A percentile compares a stretch with the other conserved stretches of the same genome.
Conservation (phyloP, 2,888 invertebrate species). For the Dolichopus griseipennis region DNA sequence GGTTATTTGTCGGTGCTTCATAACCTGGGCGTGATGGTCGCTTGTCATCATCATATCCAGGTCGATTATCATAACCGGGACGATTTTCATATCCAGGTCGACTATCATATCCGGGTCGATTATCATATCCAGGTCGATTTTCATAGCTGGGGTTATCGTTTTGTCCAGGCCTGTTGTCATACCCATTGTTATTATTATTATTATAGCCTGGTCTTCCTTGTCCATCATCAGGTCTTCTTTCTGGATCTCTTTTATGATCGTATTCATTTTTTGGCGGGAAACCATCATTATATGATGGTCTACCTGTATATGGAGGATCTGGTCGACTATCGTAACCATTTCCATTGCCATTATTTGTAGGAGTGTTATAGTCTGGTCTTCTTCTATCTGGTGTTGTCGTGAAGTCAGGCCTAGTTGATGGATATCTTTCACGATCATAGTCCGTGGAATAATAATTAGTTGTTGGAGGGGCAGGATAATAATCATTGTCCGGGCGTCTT, state of each 20-base stretch:
- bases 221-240: conserved; percentile 20
- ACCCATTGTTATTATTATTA: not conserved
- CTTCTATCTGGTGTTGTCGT: not conserved
- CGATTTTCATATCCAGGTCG: not conserved
- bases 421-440: conserved; percentile 12
- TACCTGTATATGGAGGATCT: conserved; percentile 13
- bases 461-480: conserved; percentile 14
- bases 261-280: conserved; percentile 35
- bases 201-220: conserved; percentile 16
- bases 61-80: not conserved
- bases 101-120: not conserved
- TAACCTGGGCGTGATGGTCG: not conserved
- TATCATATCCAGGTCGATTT: too few species aligned
- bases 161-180: not conserved
- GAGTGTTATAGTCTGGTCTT: conserved; percentile 10
- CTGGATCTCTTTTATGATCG: conserved; percentile 18
- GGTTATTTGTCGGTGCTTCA: not conserved
- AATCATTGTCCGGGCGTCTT: conserved; percentile 17
- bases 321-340: conserved; percentile 13
- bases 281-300: conserved; percentile 28
- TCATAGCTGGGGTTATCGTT: too few species aligned
- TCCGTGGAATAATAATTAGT: conserved; percentile 12
- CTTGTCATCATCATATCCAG: not conserved
- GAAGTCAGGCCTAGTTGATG: not conserved
- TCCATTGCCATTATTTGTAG: conserved; percentile 10